phyloP scores from a whole-genome alignment of 1,140 invertebrate genomes.

The Protaetia brevitarsis region DNA sequence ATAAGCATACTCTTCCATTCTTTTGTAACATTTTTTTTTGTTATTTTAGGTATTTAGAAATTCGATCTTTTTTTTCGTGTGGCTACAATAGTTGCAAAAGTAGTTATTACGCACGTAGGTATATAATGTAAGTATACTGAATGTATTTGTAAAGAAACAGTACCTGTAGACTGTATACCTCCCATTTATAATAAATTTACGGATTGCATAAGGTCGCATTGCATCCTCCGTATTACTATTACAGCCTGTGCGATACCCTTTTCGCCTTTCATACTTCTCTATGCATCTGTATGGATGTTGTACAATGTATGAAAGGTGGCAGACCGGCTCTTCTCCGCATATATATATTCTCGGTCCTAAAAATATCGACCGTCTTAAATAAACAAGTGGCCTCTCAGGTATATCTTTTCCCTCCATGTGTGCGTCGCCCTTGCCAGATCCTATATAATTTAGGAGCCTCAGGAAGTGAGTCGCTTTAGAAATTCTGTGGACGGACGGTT shows the following conservation, averaged over 20 bases:
- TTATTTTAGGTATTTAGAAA: background rate
- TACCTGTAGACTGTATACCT: too few relatives aligned
- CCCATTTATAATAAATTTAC: constrained; percentile 3
- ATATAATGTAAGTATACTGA: too few relatives aligned
- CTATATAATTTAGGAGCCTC: background rate
- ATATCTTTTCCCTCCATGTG: background rate
- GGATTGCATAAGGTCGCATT: background rate
- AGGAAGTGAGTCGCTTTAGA: background rate
- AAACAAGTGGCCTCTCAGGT: constrained; percentile 9
- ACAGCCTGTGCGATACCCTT: background rate
- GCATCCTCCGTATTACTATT: background rate
- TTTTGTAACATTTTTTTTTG: background rate
- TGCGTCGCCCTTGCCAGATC: background rate
- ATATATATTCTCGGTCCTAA: background rate
- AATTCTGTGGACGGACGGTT: background rate
- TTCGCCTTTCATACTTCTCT: background rate
- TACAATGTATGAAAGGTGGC: background rate
- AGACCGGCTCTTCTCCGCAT: background rate
- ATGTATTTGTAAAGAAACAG: background rate
- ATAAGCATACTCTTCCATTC: too few relatives aligned
- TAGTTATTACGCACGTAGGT: too few relatives aligned
- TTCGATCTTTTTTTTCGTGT: background rate
- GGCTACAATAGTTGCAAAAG: background rate
- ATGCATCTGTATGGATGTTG: too few relatives aligned
- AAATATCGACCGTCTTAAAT: constrained; percentile 13